A percentile compares a stretch with the other conserved stretches of the same genome.
Conservation (phyloP, 2,888 invertebrate genomes). For the Archips xylosteana region DNA sequence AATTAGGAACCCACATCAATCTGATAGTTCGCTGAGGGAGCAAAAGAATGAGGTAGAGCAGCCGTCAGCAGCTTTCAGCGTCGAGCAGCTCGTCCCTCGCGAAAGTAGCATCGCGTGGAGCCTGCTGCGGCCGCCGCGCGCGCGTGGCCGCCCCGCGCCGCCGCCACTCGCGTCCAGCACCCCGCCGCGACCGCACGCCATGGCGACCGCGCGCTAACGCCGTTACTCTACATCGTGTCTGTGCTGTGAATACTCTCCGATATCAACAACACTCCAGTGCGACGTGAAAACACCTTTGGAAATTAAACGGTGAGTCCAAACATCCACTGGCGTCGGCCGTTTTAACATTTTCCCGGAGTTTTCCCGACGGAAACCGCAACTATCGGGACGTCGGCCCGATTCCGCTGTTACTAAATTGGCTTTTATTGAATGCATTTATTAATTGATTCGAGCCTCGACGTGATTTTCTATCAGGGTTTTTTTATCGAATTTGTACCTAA, state of each 20-base stretch:
- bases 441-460: not conserved
- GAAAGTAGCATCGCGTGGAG: constrained; percentile 52
- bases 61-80: constrained; percentile 12
- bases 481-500: not conserved
- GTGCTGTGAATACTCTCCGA: constrained; percentile 37
- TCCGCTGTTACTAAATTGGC: constrained; percentile 48
- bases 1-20: not conserved
- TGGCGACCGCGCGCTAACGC: constrained; percentile 52
- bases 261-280: constrained; percentile 44
- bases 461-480: constrained; percentile 3
- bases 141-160: constrained; percentile 26
- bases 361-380: constrained; percentile 45
- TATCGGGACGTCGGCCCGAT: constrained; percentile 3
- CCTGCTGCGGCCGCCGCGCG: constrained; percentile 40
- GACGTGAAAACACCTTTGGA: constrained; percentile 41
- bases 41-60: constrained; percentile 2
- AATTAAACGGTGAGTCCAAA: constrained; percentile 62
- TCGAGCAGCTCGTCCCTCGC: not conserved
- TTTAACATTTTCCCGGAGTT: constrained; percentile 49
- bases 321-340: constrained; percentile 6
- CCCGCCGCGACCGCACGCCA: constrained; percentile 71
- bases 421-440: constrained; percentile 1
- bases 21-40: not conserved
- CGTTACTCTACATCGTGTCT: constrained; percentile 22
- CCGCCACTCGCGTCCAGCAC: constrained; percentile 72